phyloP scores from a whole-genome alignment of 2,888 invertebrate species.

The Scotopteryx bipunctaria region DNA sequence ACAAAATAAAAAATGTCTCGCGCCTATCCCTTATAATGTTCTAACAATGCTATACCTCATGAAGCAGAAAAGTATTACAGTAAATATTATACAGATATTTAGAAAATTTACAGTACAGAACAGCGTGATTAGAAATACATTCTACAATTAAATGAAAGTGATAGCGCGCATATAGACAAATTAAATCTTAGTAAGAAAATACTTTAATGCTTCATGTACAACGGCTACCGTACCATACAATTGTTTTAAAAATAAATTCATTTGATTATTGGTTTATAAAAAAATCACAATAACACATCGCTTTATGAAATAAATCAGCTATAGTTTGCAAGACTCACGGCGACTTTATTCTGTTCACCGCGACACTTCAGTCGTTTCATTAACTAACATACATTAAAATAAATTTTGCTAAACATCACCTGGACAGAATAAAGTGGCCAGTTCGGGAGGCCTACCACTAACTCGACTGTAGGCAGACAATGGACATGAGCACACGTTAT shows the following conservation, averaged over 20 bases:
- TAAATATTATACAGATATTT: slow-evolving; percentile 65
- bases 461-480: slow-evolving; percentile 38
- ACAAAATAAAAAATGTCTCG: slow-evolving; percentile 65
- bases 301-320: slow-evolving; percentile 71
- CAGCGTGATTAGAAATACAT: slow-evolving; percentile 73
- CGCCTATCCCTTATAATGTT: slow-evolving; percentile 73
- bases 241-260: slow-evolving; percentile 61
- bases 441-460: slow-evolving; percentile 56
- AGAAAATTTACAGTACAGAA: slow-evolving; percentile 69
- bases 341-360: slow-evolving; percentile 59
- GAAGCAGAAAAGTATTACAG: slow-evolving; percentile 81
- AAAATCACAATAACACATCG: slow-evolving; percentile 70
- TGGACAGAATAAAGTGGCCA: slow-evolving; percentile 57
- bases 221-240: slow-evolving; percentile 63
- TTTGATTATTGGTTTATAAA: slow-evolving; percentile 57
- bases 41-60: slow-evolving; percentile 78
- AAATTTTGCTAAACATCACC: slow-evolving; percentile 59
- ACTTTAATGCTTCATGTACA: slow-evolving; percentile 80
- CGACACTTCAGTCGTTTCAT: slow-evolving; percentile 66
- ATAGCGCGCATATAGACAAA: slow-evolving; percentile 47
- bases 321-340: slow-evolving; percentile 60
- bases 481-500: slow-evolving; percentile 24
- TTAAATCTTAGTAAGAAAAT: slow-evolving; percentile 50
- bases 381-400: slow-evolving; percentile 62
- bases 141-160: slow-evolving; percentile 66